Conservation (phyloP, 2,797 vertebrate species). For the Danio choprae region DNA sequence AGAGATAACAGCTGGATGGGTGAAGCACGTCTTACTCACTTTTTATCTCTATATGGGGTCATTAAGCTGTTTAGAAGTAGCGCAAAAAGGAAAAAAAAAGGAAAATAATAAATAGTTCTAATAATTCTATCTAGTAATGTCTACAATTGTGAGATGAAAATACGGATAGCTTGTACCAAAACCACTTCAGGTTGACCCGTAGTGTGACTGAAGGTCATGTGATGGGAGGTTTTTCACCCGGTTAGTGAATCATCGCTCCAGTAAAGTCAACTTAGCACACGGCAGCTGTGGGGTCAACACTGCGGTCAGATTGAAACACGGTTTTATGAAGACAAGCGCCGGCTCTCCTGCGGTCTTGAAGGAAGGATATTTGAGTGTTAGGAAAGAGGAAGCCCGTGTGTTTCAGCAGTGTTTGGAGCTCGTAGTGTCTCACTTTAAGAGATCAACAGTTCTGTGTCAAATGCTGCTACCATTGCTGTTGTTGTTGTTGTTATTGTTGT, state of each 20-base stretch:
- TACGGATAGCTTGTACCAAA: slow-evolving; percentile 52
- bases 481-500: slow-evolving; percentile 66
- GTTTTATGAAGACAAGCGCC: slow-evolving; percentile 32
- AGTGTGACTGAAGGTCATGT: slow-evolving; percentile 47
- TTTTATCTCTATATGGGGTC: slow-evolving; percentile 47
- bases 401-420: slow-evolving; percentile 56
- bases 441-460: slow-evolving; percentile 73
- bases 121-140: slow-evolving; percentile 62
- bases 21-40: slow-evolving; percentile 41
- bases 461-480: slow-evolving; percentile 78
- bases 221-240: slow-evolving; percentile 45
- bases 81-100: slow-evolving; percentile 59
- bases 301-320: slow-evolving; percentile 33
- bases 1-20: slow-evolving; percentile 17
- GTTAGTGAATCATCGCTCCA: slow-evolving; percentile 29
- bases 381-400: slow-evolving; percentile 2
- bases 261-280: slow-evolving; percentile 36
- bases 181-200: slow-evolving; percentile 37
- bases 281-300: slow-evolving; percentile 49
- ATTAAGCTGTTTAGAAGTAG: slow-evolving; percentile 66
- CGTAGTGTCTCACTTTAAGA: slow-evolving; percentile 55
- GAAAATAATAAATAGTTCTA: slow-evolving; percentile 80
- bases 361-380: slow-evolving; percentile 14
- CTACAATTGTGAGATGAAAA: slow-evolving; percentile 56
- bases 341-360: slow-evolving; percentile 3